Evolutionary conservation across 2,113 vertebrate genomes (phyloP).

Genomic region (Peucedramus taeniatus): DNA sequence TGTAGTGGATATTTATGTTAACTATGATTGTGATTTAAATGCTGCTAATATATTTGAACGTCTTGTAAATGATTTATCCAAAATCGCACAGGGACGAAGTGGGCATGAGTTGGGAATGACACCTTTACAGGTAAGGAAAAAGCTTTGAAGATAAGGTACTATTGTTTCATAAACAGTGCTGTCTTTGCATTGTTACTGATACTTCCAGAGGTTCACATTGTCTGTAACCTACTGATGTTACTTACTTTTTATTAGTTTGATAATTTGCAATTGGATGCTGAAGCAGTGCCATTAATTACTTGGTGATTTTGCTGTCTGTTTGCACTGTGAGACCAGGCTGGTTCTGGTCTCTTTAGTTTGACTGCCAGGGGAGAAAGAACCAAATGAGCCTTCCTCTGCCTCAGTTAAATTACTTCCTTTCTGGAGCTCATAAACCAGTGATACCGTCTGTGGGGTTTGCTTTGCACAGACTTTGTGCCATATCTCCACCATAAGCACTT

Average conservation of each 20-base stretch:
- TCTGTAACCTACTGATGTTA: not conserved
- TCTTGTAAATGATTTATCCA: conserved; percentile 94
- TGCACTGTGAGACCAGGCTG: not conserved
- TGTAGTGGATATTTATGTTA: conserved; percentile 98
- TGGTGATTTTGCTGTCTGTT: not conserved
- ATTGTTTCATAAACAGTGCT: not conserved
- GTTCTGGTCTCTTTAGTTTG: not conserved
- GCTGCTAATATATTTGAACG: conserved; percentile 98
- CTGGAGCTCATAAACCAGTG: not conserved
- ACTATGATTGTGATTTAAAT: conserved; percentile 97
- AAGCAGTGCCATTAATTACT: not conserved
- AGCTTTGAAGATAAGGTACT: not conserved
- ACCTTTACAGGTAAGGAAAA: conserved; percentile 83
- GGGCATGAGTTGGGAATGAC: conserved; percentile 96
- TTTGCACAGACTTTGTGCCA: not conserved
- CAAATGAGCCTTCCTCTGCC: not conserved
- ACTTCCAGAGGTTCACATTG: not conserved
- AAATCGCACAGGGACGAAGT: conserved; percentile 95
- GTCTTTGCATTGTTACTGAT: not conserved
- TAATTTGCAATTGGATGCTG: not conserved
- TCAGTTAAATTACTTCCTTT: not conserved
- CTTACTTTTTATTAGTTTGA: not conserved
- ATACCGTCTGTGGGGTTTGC: not conserved
- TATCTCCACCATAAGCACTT: not conserved
- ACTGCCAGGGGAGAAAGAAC: not conserved